Base-by-base conservation (phyloP, 1,140 invertebrate genomes). In the Lasioglossum albipes region DNA sequence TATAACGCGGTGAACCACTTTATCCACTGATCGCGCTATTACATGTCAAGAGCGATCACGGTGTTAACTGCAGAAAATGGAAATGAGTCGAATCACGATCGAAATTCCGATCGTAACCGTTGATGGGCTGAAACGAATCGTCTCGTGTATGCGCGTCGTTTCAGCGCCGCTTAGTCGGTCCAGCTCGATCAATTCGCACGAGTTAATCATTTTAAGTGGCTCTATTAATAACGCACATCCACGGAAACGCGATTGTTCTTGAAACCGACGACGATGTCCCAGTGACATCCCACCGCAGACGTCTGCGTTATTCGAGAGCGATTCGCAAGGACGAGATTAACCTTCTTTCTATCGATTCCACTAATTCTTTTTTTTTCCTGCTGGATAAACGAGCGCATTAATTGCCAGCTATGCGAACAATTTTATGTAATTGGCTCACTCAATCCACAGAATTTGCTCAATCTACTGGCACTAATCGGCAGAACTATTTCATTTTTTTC, bases 151-250 rank as follows among this genome's bases (percentile, higher is more conserved):
- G 36, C 5, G 18, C 57, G 74, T 80, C 75, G 72, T 84, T 86
- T 72, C 75, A 79, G 41, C 75, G 71, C 77, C 72, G 68, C 80
- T 68, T 36, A 36, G 36, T 36, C 36, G 73, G 70, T 69, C 52
- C 73, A 76, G 36, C 36, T 81, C 52, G 84, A 86, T 90, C 87
- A 90, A 90, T 90, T 90, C 87, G 81, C 78, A 75, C 59, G 76
- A 79, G 75, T 78, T 83, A 91, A 92, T 91, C 87, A 83, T 87
- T 59, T 78, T 89, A 88, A 91, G 84, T 88, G 86, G 88, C 71
- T 90, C 87, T 88, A 89, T 91, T 88, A 89, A 89, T 88, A 87
- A 84, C 65, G 79, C 81, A 81, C 75, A 76, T 88, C 75, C 62
- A 78, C 66, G 75, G 87, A 86, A 86, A 12, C 62, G 31, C 82